phyloP scores from a whole-genome alignment of 2,888 invertebrate species.

The Cecidostiba fungosa region DNA sequence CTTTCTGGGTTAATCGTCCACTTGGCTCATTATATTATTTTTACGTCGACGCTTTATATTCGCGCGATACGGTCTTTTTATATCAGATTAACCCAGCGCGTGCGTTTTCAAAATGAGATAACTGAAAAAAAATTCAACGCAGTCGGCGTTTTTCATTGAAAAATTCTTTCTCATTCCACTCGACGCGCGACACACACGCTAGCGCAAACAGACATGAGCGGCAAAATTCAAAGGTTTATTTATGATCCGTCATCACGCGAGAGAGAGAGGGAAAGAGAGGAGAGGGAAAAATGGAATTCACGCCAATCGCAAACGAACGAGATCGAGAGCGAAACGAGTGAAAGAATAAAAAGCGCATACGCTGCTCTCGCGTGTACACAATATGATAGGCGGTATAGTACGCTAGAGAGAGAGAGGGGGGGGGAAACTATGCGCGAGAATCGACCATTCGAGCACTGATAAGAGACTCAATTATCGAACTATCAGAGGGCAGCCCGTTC shows the following conservation, averaged over 20 bases:
- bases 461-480: constrained; percentile 80
- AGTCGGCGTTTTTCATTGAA: too few relatives aligned
- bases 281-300: constrained; percentile 32
- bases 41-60: not conserved
- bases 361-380: constrained; percentile 18
- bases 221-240: constrained; percentile 7
- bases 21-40: not conserved
- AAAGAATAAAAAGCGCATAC: constrained; percentile 6
- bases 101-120: too few relatives aligned
- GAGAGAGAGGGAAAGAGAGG: not conserved
- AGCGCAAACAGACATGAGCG: not conserved
- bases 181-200: too few relatives aligned
- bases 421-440: constrained; percentile 66
- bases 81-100: too few relatives aligned
- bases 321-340: constrained; percentile 19
- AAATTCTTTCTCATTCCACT: too few relatives aligned
- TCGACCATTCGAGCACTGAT: constrained; percentile 76
- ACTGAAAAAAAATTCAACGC: too few relatives aligned
- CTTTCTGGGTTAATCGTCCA: not conserved
- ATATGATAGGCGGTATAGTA: constrained; percentile 9
- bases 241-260: constrained; percentile 7
- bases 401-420: not conserved
- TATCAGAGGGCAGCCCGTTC: constrained; percentile 77
- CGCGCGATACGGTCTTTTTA: too few relatives aligned
- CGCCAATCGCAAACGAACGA: not conserved